A percentile compares a stretch with the other conserved stretches of the same genome.
These are phyloP conservation scores for Temnothorax curvispinosus DNA, from an alignment of 1,140 invertebrate genomes.

Conservation along the genomic window DNA sequence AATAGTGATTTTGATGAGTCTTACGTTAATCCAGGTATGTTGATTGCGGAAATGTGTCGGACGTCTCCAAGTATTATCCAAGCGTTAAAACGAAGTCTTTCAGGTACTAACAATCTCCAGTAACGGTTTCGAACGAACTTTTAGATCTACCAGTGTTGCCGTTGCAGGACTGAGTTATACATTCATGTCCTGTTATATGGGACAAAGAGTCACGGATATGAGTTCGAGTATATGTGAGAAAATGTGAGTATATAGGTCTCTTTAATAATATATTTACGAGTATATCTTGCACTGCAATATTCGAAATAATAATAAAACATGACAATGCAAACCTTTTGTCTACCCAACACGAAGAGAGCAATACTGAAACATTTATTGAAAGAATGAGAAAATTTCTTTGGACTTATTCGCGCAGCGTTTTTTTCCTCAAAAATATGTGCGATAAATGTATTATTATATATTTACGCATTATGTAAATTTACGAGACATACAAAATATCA, in stretches of 20 bases:
- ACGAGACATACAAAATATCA: too few species aligned
- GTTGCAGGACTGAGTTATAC: not conserved
- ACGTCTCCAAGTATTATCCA: not conserved
- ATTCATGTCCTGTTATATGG: slow-evolving; percentile 3
- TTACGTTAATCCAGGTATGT: slow-evolving; percentile 18
- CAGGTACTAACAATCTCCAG: not conserved
- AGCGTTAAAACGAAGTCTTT: not conserved
- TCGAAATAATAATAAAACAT: not conserved
- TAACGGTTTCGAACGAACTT: not conserved
- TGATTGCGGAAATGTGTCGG: not conserved
- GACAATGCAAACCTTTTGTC: too few species aligned
- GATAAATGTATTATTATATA: too few species aligned
- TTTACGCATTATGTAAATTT: too few species aligned
- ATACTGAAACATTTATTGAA: too few species aligned
- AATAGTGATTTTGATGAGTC: not conserved
- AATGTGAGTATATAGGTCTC: not conserved
- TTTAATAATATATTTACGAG: not conserved
- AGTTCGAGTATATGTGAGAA: not conserved
- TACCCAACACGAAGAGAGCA: too few species aligned
- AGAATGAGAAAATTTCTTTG: too few species aligned
- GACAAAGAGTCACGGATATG: not conserved
- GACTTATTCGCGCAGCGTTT: too few species aligned
- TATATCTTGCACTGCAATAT: not conserved
- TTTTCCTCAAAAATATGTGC: too few species aligned
- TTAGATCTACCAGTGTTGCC: not conserved